These are phyloP conservation scores for Parnassius smintheus DNA, from an alignment of 2,888 invertebrate genomes.

Conservation along the genomic window DNA sequence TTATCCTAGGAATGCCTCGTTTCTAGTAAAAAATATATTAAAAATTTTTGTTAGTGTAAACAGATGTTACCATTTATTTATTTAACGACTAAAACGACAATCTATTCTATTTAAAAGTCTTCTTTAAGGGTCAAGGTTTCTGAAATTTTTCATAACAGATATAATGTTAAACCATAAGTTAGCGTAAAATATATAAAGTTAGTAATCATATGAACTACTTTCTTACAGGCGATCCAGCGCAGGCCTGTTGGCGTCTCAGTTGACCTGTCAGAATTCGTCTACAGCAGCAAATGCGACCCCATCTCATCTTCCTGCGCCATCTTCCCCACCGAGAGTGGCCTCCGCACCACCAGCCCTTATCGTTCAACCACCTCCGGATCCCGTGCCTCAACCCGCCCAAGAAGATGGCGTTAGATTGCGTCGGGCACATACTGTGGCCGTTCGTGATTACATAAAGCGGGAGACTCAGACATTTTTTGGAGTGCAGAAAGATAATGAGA, in stretches of 20 bases:
- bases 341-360: slow-evolving; percentile 57
- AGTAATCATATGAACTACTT: slow-evolving; percentile 28
- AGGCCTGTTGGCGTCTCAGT: slow-evolving; percentile 68
- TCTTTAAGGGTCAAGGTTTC: no score
- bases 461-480: slow-evolving; percentile 94
- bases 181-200: no score
- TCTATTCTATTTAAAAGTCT: no score
- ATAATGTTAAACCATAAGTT: no score
- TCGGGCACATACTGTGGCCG: slow-evolving; percentile 66
- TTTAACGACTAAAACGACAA: no score
- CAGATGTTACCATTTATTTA: no score
- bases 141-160: no score
- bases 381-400: slow-evolving; percentile 62
- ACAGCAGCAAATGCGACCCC: slow-evolving; percentile 55
- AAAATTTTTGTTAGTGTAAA: no score
- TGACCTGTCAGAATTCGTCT: slow-evolving; percentile 66
- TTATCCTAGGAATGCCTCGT: no score
- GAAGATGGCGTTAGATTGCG: slow-evolving; percentile 74
- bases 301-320: slow-evolving; percentile 59
- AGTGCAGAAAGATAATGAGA: slow-evolving; percentile 88
- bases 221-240: slow-evolving; percentile 75
- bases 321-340: slow-evolving; percentile 70
- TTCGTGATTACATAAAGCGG: slow-evolving; percentile 85
- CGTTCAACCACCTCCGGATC: slow-evolving; percentile 49
- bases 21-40: no score